Evolutionary conservation across 1,140 invertebrate species (phyloP).

Genomic region (Sinella curviseta): DNA sequence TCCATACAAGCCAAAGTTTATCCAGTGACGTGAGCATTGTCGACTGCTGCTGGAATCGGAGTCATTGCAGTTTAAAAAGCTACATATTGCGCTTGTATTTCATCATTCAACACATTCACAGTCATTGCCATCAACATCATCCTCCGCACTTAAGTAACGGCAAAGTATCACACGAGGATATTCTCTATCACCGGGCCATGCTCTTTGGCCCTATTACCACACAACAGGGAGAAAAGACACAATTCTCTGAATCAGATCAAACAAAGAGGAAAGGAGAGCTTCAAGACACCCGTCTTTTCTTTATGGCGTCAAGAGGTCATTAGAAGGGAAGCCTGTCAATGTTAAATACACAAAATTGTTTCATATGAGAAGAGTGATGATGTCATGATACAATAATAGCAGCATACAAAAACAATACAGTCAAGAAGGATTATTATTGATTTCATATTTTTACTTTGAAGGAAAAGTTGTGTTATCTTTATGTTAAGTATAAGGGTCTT

Average conservation of each 20-base stretch:
- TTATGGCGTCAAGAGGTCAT: constrained; percentile 5
- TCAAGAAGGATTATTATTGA: too few relatives aligned
- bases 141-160: not conserved
- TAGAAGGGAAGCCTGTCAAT: not conserved
- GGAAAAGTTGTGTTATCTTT: too few relatives aligned
- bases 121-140: not conserved
- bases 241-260: not conserved
- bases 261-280: not conserved
- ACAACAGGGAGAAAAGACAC: too few relatives aligned
- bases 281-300: not conserved
- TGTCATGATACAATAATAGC: not conserved
- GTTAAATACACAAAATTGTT: constrained; percentile 6
- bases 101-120: not conserved
- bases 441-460: too few relatives aligned
- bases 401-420: not conserved
- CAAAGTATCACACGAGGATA: not conserved
- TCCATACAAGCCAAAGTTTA: not conserved
- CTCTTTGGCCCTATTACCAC: too few relatives aligned
- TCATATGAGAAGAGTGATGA: not conserved
- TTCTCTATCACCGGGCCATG: not conserved
- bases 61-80: too few relatives aligned
- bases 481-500: too few relatives aligned
- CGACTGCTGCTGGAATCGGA: too few relatives aligned
- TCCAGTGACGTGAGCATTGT: too few relatives aligned
- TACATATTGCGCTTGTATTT: too few relatives aligned